A percentile compares a stretch with the other conserved stretches of the same genome.
phyloP scores from a whole-genome alignment of 1,140 invertebrate species.

The Drosophila suzukii region DNA sequence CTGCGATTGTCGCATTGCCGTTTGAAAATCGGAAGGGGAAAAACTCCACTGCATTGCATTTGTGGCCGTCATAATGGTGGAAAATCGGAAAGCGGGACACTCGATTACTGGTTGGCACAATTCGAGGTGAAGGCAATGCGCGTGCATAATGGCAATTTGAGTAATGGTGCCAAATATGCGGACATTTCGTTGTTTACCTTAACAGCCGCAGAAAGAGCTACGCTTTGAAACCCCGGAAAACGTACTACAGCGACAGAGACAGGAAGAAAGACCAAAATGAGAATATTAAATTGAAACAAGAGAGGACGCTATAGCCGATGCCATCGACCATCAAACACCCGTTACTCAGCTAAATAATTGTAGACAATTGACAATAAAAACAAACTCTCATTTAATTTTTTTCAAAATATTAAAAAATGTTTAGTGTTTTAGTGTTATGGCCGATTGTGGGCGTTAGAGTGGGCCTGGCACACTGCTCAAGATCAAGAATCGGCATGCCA shows the following conservation, averaged over 20 bases:
- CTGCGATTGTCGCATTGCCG: constrained; percentile 48
- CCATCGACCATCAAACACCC: no score
- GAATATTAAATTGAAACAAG: no score
- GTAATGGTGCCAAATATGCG: constrained; percentile 80
- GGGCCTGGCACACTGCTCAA: no score
- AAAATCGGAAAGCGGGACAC: constrained; percentile 1
- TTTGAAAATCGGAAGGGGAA: constrained; percentile 17
- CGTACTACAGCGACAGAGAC: neutral
- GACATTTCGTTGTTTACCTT: constrained; percentile 72
- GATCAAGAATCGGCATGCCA: no score
- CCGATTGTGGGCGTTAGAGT: no score
- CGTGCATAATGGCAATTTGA: constrained; percentile 81
- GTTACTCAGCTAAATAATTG: no score
- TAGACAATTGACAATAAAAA: no score
- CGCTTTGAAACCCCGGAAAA: neutral
- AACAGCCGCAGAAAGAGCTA: constrained; percentile 2
- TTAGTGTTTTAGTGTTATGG: no score
- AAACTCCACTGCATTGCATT: constrained; percentile 65
- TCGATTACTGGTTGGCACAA: constrained; percentile 49
- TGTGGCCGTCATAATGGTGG: constrained; percentile 61
- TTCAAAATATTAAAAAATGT: no score
- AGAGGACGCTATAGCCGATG: no score
- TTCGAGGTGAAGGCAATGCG: constrained; percentile 53
- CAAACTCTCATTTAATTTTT: no score
- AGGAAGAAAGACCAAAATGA: no score